Evolutionary conservation across 2,888 invertebrate genomes (phyloP).

Genomic region (Aspidiotus destructor): DNA sequence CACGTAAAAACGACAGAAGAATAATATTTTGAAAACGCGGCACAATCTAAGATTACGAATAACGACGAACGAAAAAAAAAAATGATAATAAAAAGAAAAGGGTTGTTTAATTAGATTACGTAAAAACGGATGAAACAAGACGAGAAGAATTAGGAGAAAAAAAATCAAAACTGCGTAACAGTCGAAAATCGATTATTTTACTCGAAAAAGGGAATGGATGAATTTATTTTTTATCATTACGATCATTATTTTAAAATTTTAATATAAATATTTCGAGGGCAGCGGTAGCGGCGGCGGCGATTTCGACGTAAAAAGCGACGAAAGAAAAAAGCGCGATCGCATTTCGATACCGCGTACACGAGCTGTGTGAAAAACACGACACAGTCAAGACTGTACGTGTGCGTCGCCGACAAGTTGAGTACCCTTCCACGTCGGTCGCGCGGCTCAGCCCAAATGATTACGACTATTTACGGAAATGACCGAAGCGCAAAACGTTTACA

Average conservation of each 20-base stretch:
- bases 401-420: neutral
- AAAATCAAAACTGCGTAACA: too few species aligned
- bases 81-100: slow-evolving; percentile 7
- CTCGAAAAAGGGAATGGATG: too few species aligned
- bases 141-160: too few species aligned
- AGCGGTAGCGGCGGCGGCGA: neutral
- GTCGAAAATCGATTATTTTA: too few species aligned
- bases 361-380: slow-evolving; percentile 9
- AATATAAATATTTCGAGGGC: neutral
- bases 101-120: neutral
- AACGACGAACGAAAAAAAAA: slow-evolving; percentile 12
- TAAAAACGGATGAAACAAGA: too few species aligned
- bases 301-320: slow-evolving; percentile 15
- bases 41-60: neutral
- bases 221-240: too few species aligned
- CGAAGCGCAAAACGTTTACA: slow-evolving; percentile 27
- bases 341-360: slow-evolving; percentile 23
- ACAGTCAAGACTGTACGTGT: neutral
- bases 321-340: slow-evolving; percentile 27
- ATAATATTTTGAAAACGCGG: neutral
- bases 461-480: slow-evolving; percentile 17
- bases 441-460: slow-evolving; percentile 17
- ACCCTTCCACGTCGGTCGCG: slow-evolving; percentile 14
- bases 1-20: neutral
- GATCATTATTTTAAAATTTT: neutral